Evolutionary conservation across 2,888 invertebrate genomes (phyloP), one percentile per base, ranked within the genome.

Genomic region (Pseudococcus jackbeardsleyi): DNA sequence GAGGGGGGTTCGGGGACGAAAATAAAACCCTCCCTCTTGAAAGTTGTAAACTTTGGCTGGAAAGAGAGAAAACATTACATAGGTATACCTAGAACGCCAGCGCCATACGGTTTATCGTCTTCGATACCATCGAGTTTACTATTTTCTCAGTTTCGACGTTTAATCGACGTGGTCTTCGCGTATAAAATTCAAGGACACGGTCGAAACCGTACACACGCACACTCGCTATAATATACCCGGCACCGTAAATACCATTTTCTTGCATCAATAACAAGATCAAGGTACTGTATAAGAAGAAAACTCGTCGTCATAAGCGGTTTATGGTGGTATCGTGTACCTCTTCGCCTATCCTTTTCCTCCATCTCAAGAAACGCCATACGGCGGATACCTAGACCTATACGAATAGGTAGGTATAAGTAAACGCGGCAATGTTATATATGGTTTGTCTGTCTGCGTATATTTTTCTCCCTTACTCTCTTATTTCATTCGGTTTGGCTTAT

Each of bases 251-350:
- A 72, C 68, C n/a, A 33, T 72, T 72, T 72, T 72, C 68, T 33
- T 72, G 68, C 68, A 72, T 72, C 68, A 33, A 72, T 72, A 72
- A 72, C 68, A 72, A 72, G 68, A 72, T 72, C 68, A 72, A 72
- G 68, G 33, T 72, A 72, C 33, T 11, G 59, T 19, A 19, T 15
- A 33, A 72, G 68, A 33, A 72, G 68, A 72, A 72, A 72, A 72
- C 68, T 72, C 68, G 68, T 72, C 68, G 68, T 72, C 33, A 72
- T 72, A 72, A 72, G 68, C 68, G 68, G 68, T 72, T 72, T 72
- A 72, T 26, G 59, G 59, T 19, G 59, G 59, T 59, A 59, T 59
- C 59, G n/a, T 0, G 68, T 72, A 11, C 22, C 64, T 64, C 22
- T 64, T 22, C 6, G 17, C 54, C 54, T 54, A 19, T n/a, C 59